Evolutionary conservation across 2,797 vertebrate species (phyloP).

Genomic region (Tamandua tetradactyla): DNA sequence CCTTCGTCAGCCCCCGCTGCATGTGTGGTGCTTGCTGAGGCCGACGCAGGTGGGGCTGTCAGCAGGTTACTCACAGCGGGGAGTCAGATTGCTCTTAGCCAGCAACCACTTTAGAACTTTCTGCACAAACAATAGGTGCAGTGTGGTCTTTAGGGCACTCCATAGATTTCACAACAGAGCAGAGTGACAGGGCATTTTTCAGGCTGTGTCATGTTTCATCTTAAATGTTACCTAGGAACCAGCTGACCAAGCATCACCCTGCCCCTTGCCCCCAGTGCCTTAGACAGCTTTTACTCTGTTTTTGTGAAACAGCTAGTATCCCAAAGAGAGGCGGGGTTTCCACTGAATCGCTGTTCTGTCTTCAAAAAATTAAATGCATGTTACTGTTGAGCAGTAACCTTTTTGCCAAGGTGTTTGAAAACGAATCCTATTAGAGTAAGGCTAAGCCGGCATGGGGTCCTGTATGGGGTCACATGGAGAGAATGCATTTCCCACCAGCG

Average conservation of each 20-base stretch:
- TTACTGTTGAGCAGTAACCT: neutral
- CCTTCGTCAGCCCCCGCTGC: neutral
- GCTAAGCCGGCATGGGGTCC: neutral
- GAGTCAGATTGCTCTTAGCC: neutral
- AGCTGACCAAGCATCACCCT: neutral
- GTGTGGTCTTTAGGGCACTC: neutral
- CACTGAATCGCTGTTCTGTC: neutral
- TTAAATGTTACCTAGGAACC: neutral
- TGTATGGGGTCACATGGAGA: accelerated
- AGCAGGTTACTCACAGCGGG: neutral
- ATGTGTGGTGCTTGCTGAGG: neutral
- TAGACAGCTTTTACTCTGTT: neutral
- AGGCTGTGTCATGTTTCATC: neutral
- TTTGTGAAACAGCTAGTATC: neutral
- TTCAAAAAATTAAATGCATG: neutral
- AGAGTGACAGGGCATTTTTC: neutral
- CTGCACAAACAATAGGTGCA: neutral
- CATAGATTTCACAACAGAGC: neutral
- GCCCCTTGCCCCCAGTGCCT: neutral
- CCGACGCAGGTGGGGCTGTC: neutral
- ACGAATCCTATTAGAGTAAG: neutral
- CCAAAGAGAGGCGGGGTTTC: neutral
- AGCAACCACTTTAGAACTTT: neutral
- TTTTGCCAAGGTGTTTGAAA: neutral
- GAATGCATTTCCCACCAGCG: accelerated